phyloP scores from a whole-genome alignment of 2,888 invertebrate genomes.

The Dynastes grantii region DNA sequence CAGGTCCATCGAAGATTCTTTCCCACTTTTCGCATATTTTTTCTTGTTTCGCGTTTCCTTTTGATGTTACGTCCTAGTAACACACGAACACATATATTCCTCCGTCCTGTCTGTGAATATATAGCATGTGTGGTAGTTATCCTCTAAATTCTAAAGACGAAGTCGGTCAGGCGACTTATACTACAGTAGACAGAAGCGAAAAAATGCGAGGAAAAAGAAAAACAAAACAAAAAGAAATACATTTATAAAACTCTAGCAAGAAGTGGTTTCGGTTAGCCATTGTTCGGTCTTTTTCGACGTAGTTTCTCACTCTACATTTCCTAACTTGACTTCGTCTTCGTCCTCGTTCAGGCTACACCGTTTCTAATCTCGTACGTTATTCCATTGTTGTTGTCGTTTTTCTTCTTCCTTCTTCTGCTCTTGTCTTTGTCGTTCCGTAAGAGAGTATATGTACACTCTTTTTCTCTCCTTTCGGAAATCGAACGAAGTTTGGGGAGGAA shows the following conservation, averaged over 20 bases:
- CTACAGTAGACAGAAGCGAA: not conserved
- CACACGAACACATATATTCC: constrained; percentile 11
- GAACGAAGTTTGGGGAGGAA: constrained; percentile 40
- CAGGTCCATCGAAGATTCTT: not conserved
- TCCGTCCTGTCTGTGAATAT: not conserved
- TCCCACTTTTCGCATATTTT: not conserved
- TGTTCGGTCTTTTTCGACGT: constrained; percentile 51
- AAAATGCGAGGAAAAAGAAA: constrained; percentile 20
- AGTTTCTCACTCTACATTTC: constrained; percentile 39
- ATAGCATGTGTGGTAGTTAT: constrained; percentile 10
- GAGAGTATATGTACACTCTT: not conserved
- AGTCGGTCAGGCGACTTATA: constrained; percentile 17
- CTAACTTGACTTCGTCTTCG: constrained; percentile 11
- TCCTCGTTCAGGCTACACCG: constrained; percentile 15
- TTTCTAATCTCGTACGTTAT: constrained; percentile 48
- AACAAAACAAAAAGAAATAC: constrained; percentile 53
- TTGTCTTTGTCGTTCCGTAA: constrained; percentile 23
- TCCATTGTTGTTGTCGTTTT: constrained; percentile 45
- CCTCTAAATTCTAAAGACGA: constrained; percentile 6
- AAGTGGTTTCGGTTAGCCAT: constrained; percentile 57
- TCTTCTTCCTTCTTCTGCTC: constrained; percentile 27
- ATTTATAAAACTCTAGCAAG: constrained; percentile 56
- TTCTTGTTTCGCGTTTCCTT: constrained; percentile 40
- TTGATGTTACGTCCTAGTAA: constrained; percentile 35
- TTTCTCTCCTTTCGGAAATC: constrained; percentile 43